Evolutionary conservation across 2,888 invertebrate species (phyloP), one percentile per base, ranked within the genome.

Genomic region (Eupithecia inturbata): DNA sequence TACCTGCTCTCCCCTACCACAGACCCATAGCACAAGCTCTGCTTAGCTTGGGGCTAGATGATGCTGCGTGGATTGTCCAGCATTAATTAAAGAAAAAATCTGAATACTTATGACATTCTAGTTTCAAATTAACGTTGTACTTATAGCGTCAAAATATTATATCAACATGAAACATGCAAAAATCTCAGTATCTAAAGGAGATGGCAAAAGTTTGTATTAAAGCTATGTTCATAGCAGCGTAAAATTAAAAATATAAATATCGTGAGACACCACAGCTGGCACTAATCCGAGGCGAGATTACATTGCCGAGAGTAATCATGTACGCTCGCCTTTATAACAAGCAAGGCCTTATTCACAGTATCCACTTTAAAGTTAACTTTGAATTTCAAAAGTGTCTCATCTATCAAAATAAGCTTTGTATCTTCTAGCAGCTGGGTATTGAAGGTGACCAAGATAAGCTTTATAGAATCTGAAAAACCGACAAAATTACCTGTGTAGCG

Each of bases 231-330:
- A 80, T 81, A 82, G 82, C 77, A 82, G 86, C 88, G 84, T 87
- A 85, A 90, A 90, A 91, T 91, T 88, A 90, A 91, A 91, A 89
- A 88, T 89, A 88, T 89, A 88, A 89, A 89, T 88, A 88, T 87
- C 86, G 84, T 89, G 89, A 87, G 89, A 90, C 85, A 85, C 80
- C 83, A 78, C 89, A 88, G 87, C 86, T 85, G 88, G 81, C 82
- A 78, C 80, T 88, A 87, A 89, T 88, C 84, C 83, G 74, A 72
- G 72, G 71, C 71, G 83, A 83, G 84, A 84, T 85, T 85, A 85
- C 81, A 75, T 74, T 82, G 82, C 82, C 82, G 78, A 75, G 78
- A 79, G 81, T 84, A 83, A 87, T 82, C 85, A 82, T 78, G 82
- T 79, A 80, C 81, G 78, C 79, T 77, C 78, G 73, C 74, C 76